phyloP scores from a whole-genome alignment of 2,888 invertebrate species.

The Papilio protenor region DNA sequence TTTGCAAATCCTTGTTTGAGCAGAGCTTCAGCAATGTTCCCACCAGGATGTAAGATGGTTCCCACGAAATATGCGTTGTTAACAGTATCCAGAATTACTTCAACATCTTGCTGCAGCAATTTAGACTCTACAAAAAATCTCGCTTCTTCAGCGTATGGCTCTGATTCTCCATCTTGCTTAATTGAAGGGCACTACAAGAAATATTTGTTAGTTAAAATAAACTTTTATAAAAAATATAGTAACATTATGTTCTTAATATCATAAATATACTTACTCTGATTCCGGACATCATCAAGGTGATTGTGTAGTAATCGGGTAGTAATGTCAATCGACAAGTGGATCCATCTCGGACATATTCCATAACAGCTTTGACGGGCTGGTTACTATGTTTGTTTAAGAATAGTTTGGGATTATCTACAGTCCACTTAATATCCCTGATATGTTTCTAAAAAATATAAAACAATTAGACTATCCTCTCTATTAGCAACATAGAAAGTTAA shows the following conservation, averaged over 20 bases:
- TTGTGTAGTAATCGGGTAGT: slow-evolving; percentile 94
- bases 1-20: slow-evolving; percentile 95
- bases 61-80: slow-evolving; percentile 98
- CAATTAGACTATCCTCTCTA: background rate
- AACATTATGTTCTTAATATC: background rate
- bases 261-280: slow-evolving; percentile 86
- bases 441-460: slow-evolving; percentile 82
- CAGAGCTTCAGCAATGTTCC: slow-evolving; percentile 97
- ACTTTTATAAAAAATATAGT: background rate
- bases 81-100: slow-evolving; percentile 95
- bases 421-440: slow-evolving; percentile 94
- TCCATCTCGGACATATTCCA: slow-evolving; percentile 99
- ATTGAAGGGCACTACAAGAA: slow-evolving; percentile 88
- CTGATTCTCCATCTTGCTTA: slow-evolving; percentile 89
- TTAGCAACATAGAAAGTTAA: background rate
- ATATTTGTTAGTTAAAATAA: slow-evolving; percentile 42
- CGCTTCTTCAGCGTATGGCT: slow-evolving; percentile 93
- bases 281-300: slow-evolving; percentile 98
- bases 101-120: slow-evolving; percentile 95
- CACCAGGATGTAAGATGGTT: slow-evolving; percentile 95
- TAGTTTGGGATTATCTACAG: slow-evolving; percentile 89
- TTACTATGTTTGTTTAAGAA: slow-evolving; percentile 92
- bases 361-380: slow-evolving; percentile 95
- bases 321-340: slow-evolving; percentile 97
- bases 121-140: slow-evolving; percentile 96